Evolutionary conservation across 2,797 vertebrate genomes (phyloP).

Genomic region (Scolopax rusticola): DNA sequence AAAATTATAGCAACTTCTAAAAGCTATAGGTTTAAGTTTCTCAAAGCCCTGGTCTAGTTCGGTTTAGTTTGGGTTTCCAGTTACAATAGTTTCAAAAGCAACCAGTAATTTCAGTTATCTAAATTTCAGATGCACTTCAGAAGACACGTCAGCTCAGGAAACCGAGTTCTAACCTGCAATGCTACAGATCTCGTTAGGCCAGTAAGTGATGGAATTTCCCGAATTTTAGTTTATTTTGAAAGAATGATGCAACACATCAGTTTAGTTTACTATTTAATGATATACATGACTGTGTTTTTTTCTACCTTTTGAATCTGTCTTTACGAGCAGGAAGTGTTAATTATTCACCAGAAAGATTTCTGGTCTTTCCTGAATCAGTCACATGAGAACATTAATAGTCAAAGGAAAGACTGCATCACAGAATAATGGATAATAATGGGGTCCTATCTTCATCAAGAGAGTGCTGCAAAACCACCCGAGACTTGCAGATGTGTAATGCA

Average conservation of each 20-base stretch:
- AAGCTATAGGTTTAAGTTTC: constrained; percentile 31
- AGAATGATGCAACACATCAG: background rate
- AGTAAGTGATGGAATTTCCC: background rate
- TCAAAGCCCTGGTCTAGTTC: constrained; percentile 62
- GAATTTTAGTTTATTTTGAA: background rate
- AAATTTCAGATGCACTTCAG: background rate
- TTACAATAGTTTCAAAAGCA: constrained; percentile 66
- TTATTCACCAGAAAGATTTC: constrained; percentile 58
- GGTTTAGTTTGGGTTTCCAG: constrained; percentile 64
- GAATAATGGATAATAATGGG: constrained; percentile 56
- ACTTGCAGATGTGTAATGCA: constrained; percentile 36
- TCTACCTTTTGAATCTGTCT: background rate
- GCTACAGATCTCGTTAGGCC: background rate
- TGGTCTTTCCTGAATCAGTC: constrained; percentile 58
- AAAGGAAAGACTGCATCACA: constrained; percentile 30
- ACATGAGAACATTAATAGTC: constrained; percentile 13
- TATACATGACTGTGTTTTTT: background rate
- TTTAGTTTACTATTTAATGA: background rate
- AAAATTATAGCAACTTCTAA: constrained; percentile 28
- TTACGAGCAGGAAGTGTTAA: constrained; percentile 44
- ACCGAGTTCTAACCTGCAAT: background rate
- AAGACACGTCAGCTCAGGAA: background rate
- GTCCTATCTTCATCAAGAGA: constrained; percentile 29
- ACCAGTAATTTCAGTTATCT: constrained; percentile 10
- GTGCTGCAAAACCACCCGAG: constrained; percentile 35